Base-by-base conservation (phyloP, 2,888 invertebrate genomes). In the Meteorus cinctellus region DNA sequence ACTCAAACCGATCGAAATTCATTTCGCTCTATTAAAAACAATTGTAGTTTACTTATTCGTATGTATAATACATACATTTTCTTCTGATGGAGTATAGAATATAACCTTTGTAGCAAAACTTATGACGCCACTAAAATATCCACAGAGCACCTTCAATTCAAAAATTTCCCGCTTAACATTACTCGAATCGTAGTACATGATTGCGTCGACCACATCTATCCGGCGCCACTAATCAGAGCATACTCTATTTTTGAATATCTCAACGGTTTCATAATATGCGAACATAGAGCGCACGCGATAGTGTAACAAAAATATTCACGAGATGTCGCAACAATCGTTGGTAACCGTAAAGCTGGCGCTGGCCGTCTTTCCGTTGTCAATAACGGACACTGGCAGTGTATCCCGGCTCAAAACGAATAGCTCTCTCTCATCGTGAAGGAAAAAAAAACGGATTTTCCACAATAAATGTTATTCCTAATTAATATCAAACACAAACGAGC, bases 331-430 rank as follows among this genome's bases (percentile, higher is more conserved):
- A 59, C 72, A 70, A 62, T 55, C 67, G 51, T 80, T 77, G n/a
- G 48, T 75, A 79, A 77, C 82, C 85, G 83, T n/a, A 78, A 74
- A 84, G 84, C 75, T 84, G 84, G 85, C 86, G 86, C 85, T 86
- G 81, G 81, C 72, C 78, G 82, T 82, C 82, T 81, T 86, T 86
- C 84, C 86, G 86, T 86, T 86, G 86, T 86, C 86, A 86, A 86
- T 86, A 86, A 86, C 86, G 86, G 85, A 86, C 85, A 86, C 81
- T 84, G 82, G 82, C 81, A 82, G 84, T 83, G 80, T 83, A 75
- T 83, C 84, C 81, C 85, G 86, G 85, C 81, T 84, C 81, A 81
- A 84, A 85, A 83, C 80, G 77, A 75, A 84, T 85, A 84, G 82
- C 79, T 83, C 80, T 78, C 77, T 66, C 78, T 62, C 62, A 55